Evolutionary conservation across 2,888 invertebrate species (phyloP), one percentile per base, ranked within the genome.

Genomic region (Sialis fuliginosa): DNA sequence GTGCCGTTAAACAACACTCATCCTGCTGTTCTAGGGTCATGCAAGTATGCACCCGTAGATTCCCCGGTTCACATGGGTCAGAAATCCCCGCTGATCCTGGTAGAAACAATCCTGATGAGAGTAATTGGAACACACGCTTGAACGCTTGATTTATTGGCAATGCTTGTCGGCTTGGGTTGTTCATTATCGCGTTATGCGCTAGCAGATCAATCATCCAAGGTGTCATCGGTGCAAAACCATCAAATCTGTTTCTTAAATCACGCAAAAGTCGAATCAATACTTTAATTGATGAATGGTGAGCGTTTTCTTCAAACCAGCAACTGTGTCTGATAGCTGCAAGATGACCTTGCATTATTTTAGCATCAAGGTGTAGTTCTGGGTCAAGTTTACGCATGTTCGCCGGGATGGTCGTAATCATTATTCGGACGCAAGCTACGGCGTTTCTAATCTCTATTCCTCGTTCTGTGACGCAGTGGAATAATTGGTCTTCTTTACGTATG

Each of bases 221-320:
- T 1, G 89, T 89, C 6, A 98, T 71, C 1, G 92, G 85, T 50
- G 87, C 79, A 49, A 97, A 79, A 0, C 95, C 95, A 51, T 85
- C 78, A 68, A 92, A 96, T 10, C 97, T 77, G 46, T 77, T 77
- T 55, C 88, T 79, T 57, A 97, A 74, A 69, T 97, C 97, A 51
- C 93, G 78, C n/a, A 98, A 69, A 30, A 98, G 73, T 2, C 97
- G 79, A 54, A 97, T 93, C 9, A 98, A 67, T 50, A 74, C 76
- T 72, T 95, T 95, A 50, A 96, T 91, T 22, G 91, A 91, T 5
- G 95, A 93, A 64, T 96, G 95, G 61, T 90, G 92, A 0, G 92
- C 93, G 60, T 95, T 93, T 63, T 96, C 96, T 61, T 96, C 96
- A 63, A 96, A 96, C 97, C 97, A 98, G 32, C 93, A 79, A 49